Conservation (phyloP, 2,888 invertebrate species). For the Strigamia maritima region DNA sequence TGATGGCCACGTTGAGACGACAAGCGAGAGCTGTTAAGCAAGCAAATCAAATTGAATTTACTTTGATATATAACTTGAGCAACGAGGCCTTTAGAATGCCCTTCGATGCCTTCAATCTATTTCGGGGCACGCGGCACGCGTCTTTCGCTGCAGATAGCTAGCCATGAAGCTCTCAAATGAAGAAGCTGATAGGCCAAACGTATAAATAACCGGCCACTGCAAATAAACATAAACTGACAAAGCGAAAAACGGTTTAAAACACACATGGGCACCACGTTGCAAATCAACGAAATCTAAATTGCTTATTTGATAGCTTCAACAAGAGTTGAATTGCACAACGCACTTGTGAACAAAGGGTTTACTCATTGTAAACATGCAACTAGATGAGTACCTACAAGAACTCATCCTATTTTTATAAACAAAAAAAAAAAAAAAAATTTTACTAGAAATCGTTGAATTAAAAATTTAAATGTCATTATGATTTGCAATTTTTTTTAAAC, state of each 20-base stretch:
- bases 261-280: slow-evolving; percentile 28
- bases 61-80: slow-evolving; percentile 32
- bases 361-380: background rate
- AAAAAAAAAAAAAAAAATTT: no score
- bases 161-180: slow-evolving; percentile 32
- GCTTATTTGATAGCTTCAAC: slow-evolving; percentile 16
- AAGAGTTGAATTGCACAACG: slow-evolving; percentile 2
- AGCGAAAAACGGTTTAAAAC: slow-evolving; percentile 23
- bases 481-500: no score
- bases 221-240: slow-evolving; percentile 29
- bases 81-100: slow-evolving; percentile 15
- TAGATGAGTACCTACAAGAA: background rate
- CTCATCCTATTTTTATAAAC: background rate
- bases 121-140: slow-evolving; percentile 17
- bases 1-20: slow-evolving; percentile 31
- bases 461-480: no score
- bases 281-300: slow-evolving; percentile 25
- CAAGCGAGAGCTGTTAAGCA: slow-evolving; percentile 31
- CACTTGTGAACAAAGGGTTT: slow-evolving; percentile 31
- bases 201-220: slow-evolving; percentile 34
- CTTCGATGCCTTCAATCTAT: slow-evolving; percentile 6
- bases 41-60: slow-evolving; percentile 28
- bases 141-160: slow-evolving; percentile 13
- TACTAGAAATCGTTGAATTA: no score
- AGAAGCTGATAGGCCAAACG: slow-evolving; percentile 31